Evolutionary conservation across 2,888 invertebrate species (phyloP).

Genomic region (Sarcophaga carnaria): DNA sequence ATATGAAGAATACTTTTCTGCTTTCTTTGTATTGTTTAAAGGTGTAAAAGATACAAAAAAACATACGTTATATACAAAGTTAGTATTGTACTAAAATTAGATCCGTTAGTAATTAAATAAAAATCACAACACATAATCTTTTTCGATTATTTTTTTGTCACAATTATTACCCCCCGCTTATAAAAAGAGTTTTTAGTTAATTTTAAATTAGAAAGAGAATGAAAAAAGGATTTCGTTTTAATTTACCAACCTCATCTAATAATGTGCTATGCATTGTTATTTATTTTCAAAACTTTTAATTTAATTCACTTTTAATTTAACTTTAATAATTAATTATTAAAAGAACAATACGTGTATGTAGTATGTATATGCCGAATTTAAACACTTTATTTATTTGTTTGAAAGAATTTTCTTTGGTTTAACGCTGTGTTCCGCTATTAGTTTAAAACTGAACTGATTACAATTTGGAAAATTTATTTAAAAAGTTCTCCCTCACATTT

Average conservation of each 20-base stretch:
- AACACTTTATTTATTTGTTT: conserved; percentile 62
- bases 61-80: conserved; percentile 34
- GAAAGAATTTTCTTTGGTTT: conserved; percentile 11
- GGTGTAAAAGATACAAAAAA: conserved; percentile 39
- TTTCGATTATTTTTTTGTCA: neutral
- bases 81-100: conserved; percentile 47
- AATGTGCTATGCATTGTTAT: conserved; percentile 77
- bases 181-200: neutral
- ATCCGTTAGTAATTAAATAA: conserved; percentile 30
- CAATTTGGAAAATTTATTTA: conserved; percentile 72
- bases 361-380: conserved; percentile 21
- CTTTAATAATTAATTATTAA: conserved; percentile 26
- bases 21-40: conserved; percentile 3
- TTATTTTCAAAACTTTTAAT: conserved; percentile 46
- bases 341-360: conserved; percentile 9
- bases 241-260: conserved; percentile 77
- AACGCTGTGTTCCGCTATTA: conserved; percentile 71
- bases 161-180: conserved; percentile 40
- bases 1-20: neutral
- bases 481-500: conserved; percentile 67
- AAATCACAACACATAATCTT: conserved; percentile 16
- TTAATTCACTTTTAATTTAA: conserved; percentile 42
- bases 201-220: too few relatives aligned
- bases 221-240: too few relatives aligned
- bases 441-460: conserved; percentile 76